Evolutionary conservation across 2,888 invertebrate genomes (phyloP), one percentile per base, ranked within the genome.

Genomic region (Byasa hedistus): DNA sequence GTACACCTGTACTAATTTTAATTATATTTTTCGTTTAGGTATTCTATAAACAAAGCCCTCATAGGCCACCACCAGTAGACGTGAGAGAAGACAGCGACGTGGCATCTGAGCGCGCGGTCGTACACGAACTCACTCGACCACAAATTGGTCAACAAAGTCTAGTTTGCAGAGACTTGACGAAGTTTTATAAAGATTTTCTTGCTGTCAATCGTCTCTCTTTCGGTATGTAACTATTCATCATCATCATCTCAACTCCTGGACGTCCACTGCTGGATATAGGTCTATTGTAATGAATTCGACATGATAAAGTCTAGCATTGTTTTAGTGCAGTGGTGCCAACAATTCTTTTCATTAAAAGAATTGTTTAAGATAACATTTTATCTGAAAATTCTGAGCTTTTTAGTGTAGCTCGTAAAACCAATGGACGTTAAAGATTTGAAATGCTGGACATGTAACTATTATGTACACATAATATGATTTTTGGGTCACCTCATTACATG

Each of bases 201-300:
- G 98, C 97, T 0, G 98, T 98, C 0, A 95, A 96, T 81, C 94
- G 95, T 68, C 87, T 96, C 1, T 94, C 93, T 0, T 86, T 94
- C 57, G 91, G 92, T 91, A 64, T 78, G 81, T 72, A 62, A 54
- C 22, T 22, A n/a, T 15, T 51, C 51, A 21, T 4, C 51, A 21
- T 51, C 51, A 12, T 17, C 3, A 12, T 39, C 39, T 15, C 15
- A 15, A 39, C 39, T 12, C 15, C 2, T 39, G 15, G 39, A 15
- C 2, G 3, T 12, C 10, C n/a, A 12, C 15, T 39, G 39, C n/a
- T n/a, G n/a, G n/a, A n/a, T n/a, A n/a, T n/a, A n/a, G n/a, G n/a
- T 32, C 32, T 32, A 10, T 32, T 32, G 32, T 32, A 10, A 8
- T 32, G 10, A 27, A 27, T 27, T 27, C 27, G 4, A 27, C 0